These are phyloP conservation scores for Ptychodera flava DNA, from an alignment of 35 echinoderm and acorn worm species.

Conservation along the genomic window DNA sequence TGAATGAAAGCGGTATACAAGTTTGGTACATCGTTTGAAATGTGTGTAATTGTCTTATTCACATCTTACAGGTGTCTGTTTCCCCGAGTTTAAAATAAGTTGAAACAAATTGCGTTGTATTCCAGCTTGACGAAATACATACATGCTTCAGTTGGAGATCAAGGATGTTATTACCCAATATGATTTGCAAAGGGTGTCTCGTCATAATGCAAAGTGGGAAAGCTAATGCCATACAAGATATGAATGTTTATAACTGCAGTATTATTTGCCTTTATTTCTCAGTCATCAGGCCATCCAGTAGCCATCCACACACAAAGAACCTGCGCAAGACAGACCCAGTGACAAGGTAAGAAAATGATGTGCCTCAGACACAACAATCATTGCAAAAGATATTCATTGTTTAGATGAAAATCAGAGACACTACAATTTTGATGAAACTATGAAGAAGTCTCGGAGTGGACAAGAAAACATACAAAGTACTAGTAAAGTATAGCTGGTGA, in stretches of 20 bases:
- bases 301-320: slow-evolving; percentile 47
- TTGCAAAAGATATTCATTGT: not conserved
- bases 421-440: not conserved
- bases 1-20: not conserved
- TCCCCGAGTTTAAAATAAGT: no score
- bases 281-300: slow-evolving; percentile 78
- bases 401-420: no score
- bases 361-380: not conserved
- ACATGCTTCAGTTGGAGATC: no score
- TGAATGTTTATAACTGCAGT: no score
- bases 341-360: slow-evolving; percentile 48
- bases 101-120: no score
- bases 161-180: no score
- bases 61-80: no score
- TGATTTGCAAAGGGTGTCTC: no score
- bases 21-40: not conserved
- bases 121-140: no score
- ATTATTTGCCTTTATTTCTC: slow-evolving; percentile 24
- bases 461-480: not conserved
- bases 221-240: no score
- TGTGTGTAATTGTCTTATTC: no score
- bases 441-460: not conserved
- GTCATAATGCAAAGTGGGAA: no score
- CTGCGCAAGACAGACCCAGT: slow-evolving; percentile 90
- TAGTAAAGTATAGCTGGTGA: slow-evolving; percentile 7